Conservation (phyloP, 2,113 vertebrate genomes). For the Etheostoma spectabile region DNA sequence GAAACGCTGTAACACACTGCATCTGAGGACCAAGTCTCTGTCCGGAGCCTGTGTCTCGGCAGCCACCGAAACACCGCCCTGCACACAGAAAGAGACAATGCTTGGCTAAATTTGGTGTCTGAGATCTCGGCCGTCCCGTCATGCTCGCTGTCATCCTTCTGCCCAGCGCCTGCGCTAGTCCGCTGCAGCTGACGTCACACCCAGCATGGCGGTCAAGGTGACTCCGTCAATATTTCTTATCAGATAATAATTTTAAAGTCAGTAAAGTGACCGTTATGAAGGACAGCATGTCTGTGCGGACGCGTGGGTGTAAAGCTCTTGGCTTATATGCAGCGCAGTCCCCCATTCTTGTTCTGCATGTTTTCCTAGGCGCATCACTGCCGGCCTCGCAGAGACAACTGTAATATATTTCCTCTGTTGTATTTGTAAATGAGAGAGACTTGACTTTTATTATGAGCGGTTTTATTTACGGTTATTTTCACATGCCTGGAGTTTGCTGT, state of each 20-base stretch:
- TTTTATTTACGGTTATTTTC: slow-evolving; percentile 11
- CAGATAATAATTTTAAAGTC: slow-evolving; percentile 63
- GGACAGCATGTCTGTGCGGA: slow-evolving; percentile 26
- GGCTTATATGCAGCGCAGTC: slow-evolving; percentile 23
- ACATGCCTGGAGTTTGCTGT: neutral
- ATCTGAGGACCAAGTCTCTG: neutral
- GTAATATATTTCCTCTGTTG: slow-evolving; percentile 57
- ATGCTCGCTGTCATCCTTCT: slow-evolving; percentile 52
- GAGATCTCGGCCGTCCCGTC: slow-evolving; percentile 15
- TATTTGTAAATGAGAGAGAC: slow-evolving; percentile 26
- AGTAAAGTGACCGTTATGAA: slow-evolving; percentile 28
- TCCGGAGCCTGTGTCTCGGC: slow-evolving; percentile 19
- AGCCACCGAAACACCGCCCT: neutral
- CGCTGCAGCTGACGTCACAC: slow-evolving; percentile 84
- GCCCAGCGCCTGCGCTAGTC: slow-evolving; percentile 85
- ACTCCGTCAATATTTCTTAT: slow-evolving; percentile 87
- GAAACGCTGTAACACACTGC: slow-evolving; percentile 32
- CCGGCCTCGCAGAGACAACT: slow-evolving; percentile 61
- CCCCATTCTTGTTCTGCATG: slow-evolving; percentile 46
- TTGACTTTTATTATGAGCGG: neutral
- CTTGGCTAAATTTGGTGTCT: slow-evolving; percentile 37
- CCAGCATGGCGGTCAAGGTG: slow-evolving; percentile 99
- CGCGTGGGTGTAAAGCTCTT: slow-evolving; percentile 19
- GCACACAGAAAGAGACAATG: slow-evolving; percentile 19
- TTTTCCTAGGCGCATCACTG: slow-evolving; percentile 59